phyloP scores from a whole-genome alignment of 2,797 vertebrate genomes.

The Silurus aristotelis region DNA sequence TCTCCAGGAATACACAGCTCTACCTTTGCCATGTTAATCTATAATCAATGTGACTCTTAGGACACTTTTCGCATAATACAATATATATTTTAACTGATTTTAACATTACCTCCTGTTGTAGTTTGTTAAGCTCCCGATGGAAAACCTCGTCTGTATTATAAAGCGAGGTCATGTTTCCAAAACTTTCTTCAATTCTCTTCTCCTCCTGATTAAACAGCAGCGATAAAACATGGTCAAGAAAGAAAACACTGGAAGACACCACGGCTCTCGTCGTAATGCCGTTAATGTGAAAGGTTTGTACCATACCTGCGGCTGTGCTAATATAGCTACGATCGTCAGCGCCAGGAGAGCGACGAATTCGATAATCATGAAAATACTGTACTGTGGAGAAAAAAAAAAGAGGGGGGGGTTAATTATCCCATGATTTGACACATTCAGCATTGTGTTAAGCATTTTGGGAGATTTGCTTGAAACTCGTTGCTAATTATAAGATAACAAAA shows the following conservation, averaged over 20 bases:
- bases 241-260: not conserved
- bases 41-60: too few species aligned
- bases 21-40: too few species aligned
- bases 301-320: conserved; percentile 30
- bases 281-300: not conserved
- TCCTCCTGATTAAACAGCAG: conserved; percentile 21
- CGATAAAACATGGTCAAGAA: too few species aligned
- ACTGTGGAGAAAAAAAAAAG: conserved; percentile 40
- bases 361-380: conserved; percentile 35
- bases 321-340: conserved; percentile 37
- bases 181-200: conserved; percentile 7
- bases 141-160: conserved; percentile 1
- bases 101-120: conserved; percentile 24
- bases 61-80: too few species aligned
- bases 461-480: not conserved
- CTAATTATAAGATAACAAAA: not conserved
- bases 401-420: not conserved
- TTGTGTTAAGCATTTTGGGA: not conserved
- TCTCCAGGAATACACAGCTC: too few species aligned
- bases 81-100: too few species aligned
- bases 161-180: conserved; percentile 13
- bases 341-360: conserved; percentile 24
- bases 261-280: not conserved
- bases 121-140: not conserved
- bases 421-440: not conserved